A percentile compares a stretch with the other conserved stretches of the same genome.
These are phyloP conservation scores for Corythoichthys intestinalis DNA, from an alignment of 2,113 vertebrate genomes.

Conservation along the genomic window DNA sequence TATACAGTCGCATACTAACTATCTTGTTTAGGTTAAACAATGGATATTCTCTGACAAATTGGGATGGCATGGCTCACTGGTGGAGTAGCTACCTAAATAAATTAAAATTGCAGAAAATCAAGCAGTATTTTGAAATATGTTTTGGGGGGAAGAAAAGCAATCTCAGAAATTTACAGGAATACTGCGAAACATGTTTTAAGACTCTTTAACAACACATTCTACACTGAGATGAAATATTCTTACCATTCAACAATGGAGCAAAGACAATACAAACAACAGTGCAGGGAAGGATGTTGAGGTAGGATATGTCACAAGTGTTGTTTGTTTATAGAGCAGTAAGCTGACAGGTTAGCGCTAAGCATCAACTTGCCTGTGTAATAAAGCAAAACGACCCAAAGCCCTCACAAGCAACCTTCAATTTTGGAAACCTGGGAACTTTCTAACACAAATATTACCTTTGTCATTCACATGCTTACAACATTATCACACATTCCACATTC, in stretches of 20 bases:
- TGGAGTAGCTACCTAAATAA: no score
- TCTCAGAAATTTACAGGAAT: no score
- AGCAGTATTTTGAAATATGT: no score
- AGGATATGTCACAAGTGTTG: constrained; percentile 4
- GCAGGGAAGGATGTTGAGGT: constrained; percentile 8
- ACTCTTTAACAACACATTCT: no score
- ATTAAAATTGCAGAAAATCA: no score
- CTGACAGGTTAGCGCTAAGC: constrained; percentile 57
- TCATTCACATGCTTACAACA: constrained; percentile 23
- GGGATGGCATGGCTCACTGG: no score
- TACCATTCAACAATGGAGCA: constrained; percentile 16
- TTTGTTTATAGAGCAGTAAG: constrained; percentile 23
- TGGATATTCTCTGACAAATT: no score
- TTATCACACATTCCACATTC: background rate
- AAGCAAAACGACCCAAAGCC: constrained; percentile 31
- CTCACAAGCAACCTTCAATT: constrained; percentile 34
- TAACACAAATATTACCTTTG: constrained; percentile 44
- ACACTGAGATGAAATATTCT: constrained; percentile 13
- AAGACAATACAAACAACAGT: constrained; percentile 21
- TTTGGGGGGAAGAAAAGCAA: no score
- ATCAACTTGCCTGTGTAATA: constrained; percentile 60
- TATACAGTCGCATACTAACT: no score
- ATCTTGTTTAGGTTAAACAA: no score
- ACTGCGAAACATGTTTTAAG: no score
- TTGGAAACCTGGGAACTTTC: constrained; percentile 45